Conservation (phyloP, 1,140 invertebrate species). For the Drosophila rufa region DNA sequence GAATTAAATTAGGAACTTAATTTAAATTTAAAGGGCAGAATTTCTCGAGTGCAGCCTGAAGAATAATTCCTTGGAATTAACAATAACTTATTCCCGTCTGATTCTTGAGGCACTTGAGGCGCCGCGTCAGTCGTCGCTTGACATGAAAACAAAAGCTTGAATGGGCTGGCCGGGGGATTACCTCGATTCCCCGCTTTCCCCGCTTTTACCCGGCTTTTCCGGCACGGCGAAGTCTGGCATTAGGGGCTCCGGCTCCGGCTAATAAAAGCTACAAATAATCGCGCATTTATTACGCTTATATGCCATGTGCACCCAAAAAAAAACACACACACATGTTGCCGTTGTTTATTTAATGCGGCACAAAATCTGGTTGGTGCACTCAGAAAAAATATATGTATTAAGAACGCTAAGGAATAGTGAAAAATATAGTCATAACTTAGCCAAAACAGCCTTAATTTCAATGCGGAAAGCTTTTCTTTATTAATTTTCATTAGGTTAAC, state of each 20-base stretch:
- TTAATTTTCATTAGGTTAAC: too few relatives aligned
- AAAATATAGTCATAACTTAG: too few relatives aligned
- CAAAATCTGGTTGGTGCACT: neutral
- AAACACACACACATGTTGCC: conserved; percentile 34
- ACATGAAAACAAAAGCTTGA: conserved; percentile 55
- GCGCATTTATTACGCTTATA: conserved; percentile 68
- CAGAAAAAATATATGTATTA: neutral
- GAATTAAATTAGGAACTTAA: too few relatives aligned
- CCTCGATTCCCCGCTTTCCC: conserved; percentile 55
- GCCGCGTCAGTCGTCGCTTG: conserved; percentile 41
- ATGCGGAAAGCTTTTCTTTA: too few relatives aligned
- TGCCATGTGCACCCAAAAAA: conserved; percentile 30
- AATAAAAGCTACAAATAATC: conserved; percentile 80
- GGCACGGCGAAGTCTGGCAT: conserved; percentile 34
- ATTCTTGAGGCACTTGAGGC: conserved; percentile 43
- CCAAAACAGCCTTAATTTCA: too few relatives aligned
- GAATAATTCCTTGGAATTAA: conserved; percentile 49
- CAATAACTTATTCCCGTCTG: conserved; percentile 60
- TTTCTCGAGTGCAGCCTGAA: neutral
- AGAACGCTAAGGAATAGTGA: too few relatives aligned
- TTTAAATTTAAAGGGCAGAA: neutral
- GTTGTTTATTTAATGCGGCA: conserved; percentile 34
- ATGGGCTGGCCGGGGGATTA: conserved; percentile 55
- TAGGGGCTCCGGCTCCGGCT: conserved; percentile 51
- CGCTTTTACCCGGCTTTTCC: conserved; percentile 24